Evolutionary conservation across 2,797 vertebrate species (phyloP).

Genomic region (Sciaenops ocellatus): DNA sequence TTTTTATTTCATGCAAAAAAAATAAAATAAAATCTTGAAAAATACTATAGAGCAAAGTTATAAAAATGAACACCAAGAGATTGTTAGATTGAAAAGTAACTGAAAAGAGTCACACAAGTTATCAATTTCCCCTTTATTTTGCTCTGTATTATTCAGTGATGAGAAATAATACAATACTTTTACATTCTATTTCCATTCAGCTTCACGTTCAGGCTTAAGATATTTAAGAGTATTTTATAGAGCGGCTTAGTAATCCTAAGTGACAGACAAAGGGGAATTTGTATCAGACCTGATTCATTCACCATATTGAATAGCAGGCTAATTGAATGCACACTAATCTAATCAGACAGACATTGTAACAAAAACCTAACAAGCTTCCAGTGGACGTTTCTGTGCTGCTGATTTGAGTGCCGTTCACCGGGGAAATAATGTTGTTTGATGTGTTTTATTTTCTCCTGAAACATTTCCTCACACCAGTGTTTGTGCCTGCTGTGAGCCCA

Average conservation of each 20-base stretch:
- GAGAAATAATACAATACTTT: constrained; percentile 20
- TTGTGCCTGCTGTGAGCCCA: constrained; percentile 27
- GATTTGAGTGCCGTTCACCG: constrained; percentile 36
- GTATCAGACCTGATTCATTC: constrained; percentile 51
- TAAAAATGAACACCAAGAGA: neutral
- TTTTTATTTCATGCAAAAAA: neutral
- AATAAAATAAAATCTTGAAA: no score
- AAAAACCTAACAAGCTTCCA: constrained; percentile 50
- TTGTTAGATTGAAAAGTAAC: neutral
- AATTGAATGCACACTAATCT: constrained; percentile 63
- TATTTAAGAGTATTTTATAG: constrained; percentile 41
- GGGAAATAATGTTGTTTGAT: constrained; percentile 52
- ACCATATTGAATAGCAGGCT: constrained; percentile 44
- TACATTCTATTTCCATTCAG: constrained; percentile 25
- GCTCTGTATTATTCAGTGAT: constrained; percentile 5
- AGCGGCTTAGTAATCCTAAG: constrained; percentile 46
- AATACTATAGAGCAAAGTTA: neutral
- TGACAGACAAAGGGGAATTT: constrained; percentile 60
- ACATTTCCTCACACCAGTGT: constrained; percentile 25
- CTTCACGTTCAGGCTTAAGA: constrained; percentile 11
- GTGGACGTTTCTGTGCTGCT: constrained; percentile 43
- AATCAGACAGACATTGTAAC: constrained; percentile 54
- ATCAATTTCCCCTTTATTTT: neutral
- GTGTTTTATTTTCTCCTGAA: constrained; percentile 38
- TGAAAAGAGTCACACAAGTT: constrained; percentile 17